Evolutionary conservation across 2,113 vertebrate species (phyloP), one percentile per base, ranked within the genome.

Genomic region (Dromaius novaehollandiae): DNA sequence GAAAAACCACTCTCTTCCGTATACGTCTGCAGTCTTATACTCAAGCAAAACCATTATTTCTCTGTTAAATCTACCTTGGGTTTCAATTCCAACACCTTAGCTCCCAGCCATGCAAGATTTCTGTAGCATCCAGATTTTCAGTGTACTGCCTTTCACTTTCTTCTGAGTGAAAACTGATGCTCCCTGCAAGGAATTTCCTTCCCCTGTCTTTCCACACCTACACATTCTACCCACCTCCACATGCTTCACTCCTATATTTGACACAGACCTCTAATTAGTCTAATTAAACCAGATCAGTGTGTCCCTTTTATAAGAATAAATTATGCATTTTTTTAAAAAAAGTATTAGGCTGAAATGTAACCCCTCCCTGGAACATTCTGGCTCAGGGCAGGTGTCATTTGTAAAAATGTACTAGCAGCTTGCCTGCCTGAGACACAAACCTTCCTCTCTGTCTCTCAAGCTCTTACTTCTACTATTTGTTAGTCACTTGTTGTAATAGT

Each of bases 251-350:
- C 60, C 76, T 80, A 24, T 77, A 82, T 94, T 93, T 96, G 87
- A 95, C 79, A 91, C 7, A 88, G 88, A 86, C 76, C 60, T 94
- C 50, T 86, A 96, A 91, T 97, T 94, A 94, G 64, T 64, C 86
- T 84, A 92, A 95, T 97, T 96, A 95, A 88, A 92, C 81, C 69
- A 84, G 86, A 94, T 75, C 76, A 64, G 32, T 77, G 16, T 93
- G 90, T 93, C 68, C 60, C 32, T 53, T 90, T 95, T 87, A 82
- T 51, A 79, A 70, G 68, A 82, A 94, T 92, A 93, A 94, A 94
- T 95, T 82, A 95, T 75, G 65, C 56, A 74, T 93, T 38, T 38
- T 38, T 38, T 38, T 69, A 40, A 24, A 24, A 90, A 79, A 40
- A 34, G 26, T 44, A 86, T 75, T 91, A 42, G 86, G 30, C 60